Evolutionary conservation across 2,113 vertebrate genomes (phyloP).

Genomic region (Chauna torquata): DNA sequence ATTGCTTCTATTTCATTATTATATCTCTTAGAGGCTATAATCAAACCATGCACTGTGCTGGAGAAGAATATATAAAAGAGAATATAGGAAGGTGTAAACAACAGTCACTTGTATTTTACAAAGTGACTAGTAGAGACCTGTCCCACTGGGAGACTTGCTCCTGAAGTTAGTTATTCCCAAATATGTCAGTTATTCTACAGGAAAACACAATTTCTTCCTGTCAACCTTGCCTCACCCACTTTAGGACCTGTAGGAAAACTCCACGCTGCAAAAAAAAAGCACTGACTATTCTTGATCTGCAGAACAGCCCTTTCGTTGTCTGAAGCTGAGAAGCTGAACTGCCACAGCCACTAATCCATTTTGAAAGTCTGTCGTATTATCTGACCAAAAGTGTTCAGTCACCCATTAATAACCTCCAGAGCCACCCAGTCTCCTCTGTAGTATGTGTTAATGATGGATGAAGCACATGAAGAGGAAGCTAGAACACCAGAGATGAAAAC

Average conservation of each 20-base stretch:
- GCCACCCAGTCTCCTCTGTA: neutral
- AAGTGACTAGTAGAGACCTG: neutral
- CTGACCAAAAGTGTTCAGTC: neutral
- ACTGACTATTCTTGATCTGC: neutral
- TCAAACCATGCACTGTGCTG: neutral
- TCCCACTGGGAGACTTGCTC: neutral
- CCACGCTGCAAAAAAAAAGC: neutral
- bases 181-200: neutral
- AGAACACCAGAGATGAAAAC: slow-evolving; percentile 5
- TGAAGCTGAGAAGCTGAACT: neutral
- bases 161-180: neutral
- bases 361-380: neutral
- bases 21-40: neutral
- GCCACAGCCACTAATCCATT: neutral
- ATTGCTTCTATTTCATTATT: neutral
- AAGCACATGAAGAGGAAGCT: neutral
- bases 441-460: slow-evolving; percentile 37
- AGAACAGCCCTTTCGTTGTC: neutral
- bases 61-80: neutral
- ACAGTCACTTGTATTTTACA: neutral
- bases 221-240: neutral
- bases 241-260: neutral
- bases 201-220: neutral
- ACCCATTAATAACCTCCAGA: neutral
- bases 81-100: neutral